Base-by-base conservation (phyloP, 2,113 vertebrate genomes). In the Galemys pyrenaicus region DNA sequence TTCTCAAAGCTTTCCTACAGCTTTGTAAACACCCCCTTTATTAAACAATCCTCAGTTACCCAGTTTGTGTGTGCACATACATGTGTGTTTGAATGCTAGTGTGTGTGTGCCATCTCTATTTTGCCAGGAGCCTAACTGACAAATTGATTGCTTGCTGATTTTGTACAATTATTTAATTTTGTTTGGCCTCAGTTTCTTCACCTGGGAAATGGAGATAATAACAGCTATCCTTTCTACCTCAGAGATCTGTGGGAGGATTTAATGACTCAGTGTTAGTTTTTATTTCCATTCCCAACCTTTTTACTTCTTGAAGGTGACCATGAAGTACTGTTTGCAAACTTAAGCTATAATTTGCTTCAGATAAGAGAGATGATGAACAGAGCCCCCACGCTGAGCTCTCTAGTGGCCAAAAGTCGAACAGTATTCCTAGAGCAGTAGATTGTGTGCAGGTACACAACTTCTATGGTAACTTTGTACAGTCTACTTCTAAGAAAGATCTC, bases 101-200 rank as follows among this genome's bases (percentile, higher is more conserved):
- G 51, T 54, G 51, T 54, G 16, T 54, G 4, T 30, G 35, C 12
- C 16, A 35, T 67, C 32, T 35, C 41, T 58, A 37, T 74, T 16
- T 74, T 37, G 5, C 30, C 46, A 80, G 44, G 60, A 84, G 30
- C 32, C 16, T 86, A 86, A 46, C 44, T 77, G 46, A 68, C 70
- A 84, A 32, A 70, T 10, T 77, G 17, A 5, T 37, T 73, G 9
- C 28, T 16, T 56, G 32, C 2, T 81, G 15, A 74, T 10, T 89
- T 90, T 56, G 49, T 83, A 78, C 1, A 89, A 74, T 56, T 54
- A 54, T 26, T 87, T 77, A 67, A 82, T 91, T 91, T 94, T 16
- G 74, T 84, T 51, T 51, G 68, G 41, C 2, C 32, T 91, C 35
- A 15, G 3, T 70, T 94, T 91, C n/a, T 70, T 92, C 11, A n/a